Conservation (phyloP, 2,888 invertebrate species). For the Metellina segmentata region DNA sequence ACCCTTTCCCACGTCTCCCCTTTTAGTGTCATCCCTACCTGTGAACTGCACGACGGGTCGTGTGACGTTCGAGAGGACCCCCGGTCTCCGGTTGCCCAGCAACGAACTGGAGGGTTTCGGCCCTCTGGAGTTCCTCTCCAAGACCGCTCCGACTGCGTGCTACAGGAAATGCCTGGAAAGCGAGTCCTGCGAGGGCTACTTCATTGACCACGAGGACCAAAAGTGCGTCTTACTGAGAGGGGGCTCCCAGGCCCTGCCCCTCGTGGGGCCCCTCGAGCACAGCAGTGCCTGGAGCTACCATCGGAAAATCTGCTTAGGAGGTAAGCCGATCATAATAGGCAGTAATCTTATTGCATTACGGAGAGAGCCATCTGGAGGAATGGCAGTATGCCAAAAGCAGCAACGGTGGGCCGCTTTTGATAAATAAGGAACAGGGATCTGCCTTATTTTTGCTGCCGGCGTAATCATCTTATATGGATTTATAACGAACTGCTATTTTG, state of each 20-base stretch:
- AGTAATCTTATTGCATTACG: not conserved
- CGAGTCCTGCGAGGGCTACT: conserved; percentile 66
- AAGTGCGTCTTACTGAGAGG: conserved; percentile 64
- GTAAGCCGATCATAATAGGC: conserved; percentile 49
- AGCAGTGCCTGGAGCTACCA: conserved; percentile 72
- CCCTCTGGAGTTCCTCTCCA: conserved; percentile 61
- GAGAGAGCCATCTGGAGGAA: too few species aligned
- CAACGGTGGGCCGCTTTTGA: too few species aligned
- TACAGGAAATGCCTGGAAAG: conserved; percentile 65
- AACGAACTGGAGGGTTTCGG: conserved; percentile 42
- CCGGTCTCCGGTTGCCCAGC: conserved; percentile 57
- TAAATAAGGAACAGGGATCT: too few species aligned
- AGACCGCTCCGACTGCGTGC: conserved; percentile 67
- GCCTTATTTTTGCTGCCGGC: too few species aligned
- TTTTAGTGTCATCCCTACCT: conserved; percentile 44
- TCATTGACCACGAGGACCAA: conserved; percentile 70
- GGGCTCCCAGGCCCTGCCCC: conserved; percentile 14
- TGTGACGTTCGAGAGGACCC: conserved; percentile 71
- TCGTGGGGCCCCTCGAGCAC: conserved; percentile 39
- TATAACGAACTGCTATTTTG: too few species aligned
- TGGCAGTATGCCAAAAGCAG: too few species aligned
- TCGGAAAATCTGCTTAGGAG: conserved; percentile 72
- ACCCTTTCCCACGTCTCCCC: not conserved
- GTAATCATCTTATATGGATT: too few species aligned
- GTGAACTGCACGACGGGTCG: conserved; percentile 66